Conservation (phyloP, 2,113 vertebrate genomes). For the Dryoscopus gambensis region DNA sequence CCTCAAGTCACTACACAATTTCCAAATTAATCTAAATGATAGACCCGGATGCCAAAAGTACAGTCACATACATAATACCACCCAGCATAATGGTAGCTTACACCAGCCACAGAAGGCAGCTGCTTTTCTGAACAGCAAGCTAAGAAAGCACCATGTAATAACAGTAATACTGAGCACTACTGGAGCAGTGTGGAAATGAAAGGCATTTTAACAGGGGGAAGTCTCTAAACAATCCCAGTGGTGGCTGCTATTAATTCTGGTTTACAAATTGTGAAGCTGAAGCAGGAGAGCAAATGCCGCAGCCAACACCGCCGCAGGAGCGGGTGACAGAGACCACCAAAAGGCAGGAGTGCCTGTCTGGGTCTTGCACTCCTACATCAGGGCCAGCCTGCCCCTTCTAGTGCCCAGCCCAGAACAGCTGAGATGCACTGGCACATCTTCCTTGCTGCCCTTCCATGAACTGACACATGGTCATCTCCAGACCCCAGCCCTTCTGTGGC, state of each 20-base stretch:
- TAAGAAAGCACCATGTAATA: neutral
- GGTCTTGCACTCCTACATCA: neutral
- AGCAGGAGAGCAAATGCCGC: rapidly evolving
- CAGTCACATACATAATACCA: neutral
- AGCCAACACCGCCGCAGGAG: neutral
- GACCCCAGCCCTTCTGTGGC: neutral
- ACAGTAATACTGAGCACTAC: conserved; percentile 4
- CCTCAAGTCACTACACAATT: conserved; percentile 34
- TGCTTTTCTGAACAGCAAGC: neutral
- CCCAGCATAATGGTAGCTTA: conserved; percentile 1
- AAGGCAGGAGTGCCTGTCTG: neutral
- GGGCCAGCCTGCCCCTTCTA: neutral
- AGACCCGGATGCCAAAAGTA: neutral
- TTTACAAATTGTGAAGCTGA: neutral
- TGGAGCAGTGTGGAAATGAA: neutral
- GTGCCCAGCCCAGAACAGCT: neutral
- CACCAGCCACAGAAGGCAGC: neutral
- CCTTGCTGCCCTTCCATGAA: neutral
- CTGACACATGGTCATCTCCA: rapidly evolving
- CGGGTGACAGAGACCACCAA: neutral
- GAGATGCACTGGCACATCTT: neutral
- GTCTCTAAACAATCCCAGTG: neutral
- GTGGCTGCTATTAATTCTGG: neutral
- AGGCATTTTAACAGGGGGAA: neutral
- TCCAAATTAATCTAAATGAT: conserved; percentile 48